Base-by-base conservation (phyloP, 2,113 vertebrate genomes). In the Tetrax tetrax region DNA sequence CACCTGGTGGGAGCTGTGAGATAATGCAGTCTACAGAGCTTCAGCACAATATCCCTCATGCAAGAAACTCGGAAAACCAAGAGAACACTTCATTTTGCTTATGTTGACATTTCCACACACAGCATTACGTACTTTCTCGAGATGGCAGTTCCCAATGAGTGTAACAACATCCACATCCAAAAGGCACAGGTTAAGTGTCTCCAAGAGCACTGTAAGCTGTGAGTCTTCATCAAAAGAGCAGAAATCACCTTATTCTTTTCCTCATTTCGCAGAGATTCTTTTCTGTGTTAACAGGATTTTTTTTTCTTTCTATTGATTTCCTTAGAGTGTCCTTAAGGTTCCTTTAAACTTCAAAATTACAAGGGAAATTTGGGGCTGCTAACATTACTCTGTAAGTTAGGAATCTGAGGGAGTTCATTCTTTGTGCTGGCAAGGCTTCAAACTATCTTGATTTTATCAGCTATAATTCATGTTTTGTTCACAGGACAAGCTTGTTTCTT, bases 391-490 rank as follows among this genome's bases (percentile, higher is more conserved):
- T 84, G 68, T 83, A 81, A 78, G 88, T 94, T 83, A 95, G 92
- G 95, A 95, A 95, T 97, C 94, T 91, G 89, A 95, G 80, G 83
- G 96, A 95, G 92, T 93, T 92, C 80, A 71, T 95, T 95, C 90
- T 96, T 92, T 93, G 92, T 76, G 92, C 95, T 96, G 96, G 94
- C 90, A 95, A 96, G 72, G 69, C 92, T 97, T 97, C 96, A 96
- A 91, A 92, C 92, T 96, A 75, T 95, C 96, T 97, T 92, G 95
- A 96, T 96, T 97, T 95, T 97, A 96, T 97, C 96, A 95, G 89
- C 96, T 91, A 79, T 96, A 93, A 96, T 72, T 95, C 95, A 96
- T 95, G 95, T 94, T 96, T 96, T 95, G 90, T 96, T 96, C 96
- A 75, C 38, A 63, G 88, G 90, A 96, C 90, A 96, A 95, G 83